Evolutionary conservation across 2,797 vertebrate species (phyloP).

Genomic region (Girardinus metallicus): DNA sequence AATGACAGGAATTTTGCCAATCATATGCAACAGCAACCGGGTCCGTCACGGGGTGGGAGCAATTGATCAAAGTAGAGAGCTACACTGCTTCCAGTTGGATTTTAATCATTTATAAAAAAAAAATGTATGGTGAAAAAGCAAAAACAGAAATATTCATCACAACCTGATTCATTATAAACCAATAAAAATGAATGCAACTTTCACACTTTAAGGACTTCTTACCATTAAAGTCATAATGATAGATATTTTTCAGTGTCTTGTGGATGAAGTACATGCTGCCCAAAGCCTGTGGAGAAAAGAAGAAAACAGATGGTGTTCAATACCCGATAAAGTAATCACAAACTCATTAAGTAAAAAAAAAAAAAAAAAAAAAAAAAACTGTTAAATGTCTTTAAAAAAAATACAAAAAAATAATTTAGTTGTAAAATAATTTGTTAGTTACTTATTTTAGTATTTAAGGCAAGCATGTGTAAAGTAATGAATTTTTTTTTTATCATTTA

Average conservation of each 20-base stretch:
- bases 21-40: constrained; percentile 19
- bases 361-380: neutral
- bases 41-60: neutral
- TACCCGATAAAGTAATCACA: neutral
- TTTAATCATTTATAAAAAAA: neutral
- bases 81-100: constrained; percentile 3
- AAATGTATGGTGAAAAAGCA: neutral
- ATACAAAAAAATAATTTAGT: neutral
- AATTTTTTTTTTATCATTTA: neutral
- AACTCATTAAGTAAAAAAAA: neutral
- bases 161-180: constrained; percentile 2
- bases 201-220: constrained; percentile 49
- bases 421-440: neutral
- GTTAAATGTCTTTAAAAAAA: neutral
- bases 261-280: constrained; percentile 89
- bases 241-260: constrained; percentile 80
- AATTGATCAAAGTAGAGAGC: constrained; percentile 8
- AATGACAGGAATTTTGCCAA: constrained; percentile 23
- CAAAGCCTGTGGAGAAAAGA: constrained; percentile 77
- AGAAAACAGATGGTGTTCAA: constrained; percentile 10
- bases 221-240: constrained; percentile 86
- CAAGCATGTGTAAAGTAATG: neutral
- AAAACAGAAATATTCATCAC: constrained; percentile 10
- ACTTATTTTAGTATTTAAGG: neutral
- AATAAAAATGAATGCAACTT: constrained; percentile 9